phyloP scores from a whole-genome alignment of 2,888 invertebrate species.

The Trissonchulus latispiculum region DNA sequence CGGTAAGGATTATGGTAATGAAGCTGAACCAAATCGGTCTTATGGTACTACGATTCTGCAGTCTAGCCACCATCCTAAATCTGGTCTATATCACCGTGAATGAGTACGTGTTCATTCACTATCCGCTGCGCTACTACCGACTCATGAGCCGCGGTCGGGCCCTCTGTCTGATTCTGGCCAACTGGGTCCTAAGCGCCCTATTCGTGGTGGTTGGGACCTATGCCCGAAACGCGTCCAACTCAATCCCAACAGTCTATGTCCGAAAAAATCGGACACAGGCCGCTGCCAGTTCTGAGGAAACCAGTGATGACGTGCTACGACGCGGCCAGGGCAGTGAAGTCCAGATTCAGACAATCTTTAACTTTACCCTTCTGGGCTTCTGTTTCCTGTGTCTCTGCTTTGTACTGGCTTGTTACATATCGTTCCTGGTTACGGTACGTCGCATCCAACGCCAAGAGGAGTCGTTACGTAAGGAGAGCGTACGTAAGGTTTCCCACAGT shows the following conservation, averaged over 20 bases:
- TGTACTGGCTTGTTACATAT: not conserved
- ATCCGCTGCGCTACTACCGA: conserved; percentile 31
- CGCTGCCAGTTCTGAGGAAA: not conserved
- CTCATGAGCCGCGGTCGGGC: conserved; percentile 29
- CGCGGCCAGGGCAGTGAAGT: not conserved
- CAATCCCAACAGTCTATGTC: not conserved
- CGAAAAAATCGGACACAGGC: not conserved
- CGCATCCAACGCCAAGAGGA: not conserved
- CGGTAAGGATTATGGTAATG: conserved; percentile 15
- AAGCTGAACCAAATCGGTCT: conserved; percentile 29
- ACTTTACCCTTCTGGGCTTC: not conserved
- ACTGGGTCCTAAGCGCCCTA: not conserved
- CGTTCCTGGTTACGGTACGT: not conserved
- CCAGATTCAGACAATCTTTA: not conserved
- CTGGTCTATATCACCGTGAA: conserved; percentile 33
- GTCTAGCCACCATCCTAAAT: conserved; percentile 35
- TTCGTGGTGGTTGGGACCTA: not conserved
- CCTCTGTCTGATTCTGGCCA: not conserved
- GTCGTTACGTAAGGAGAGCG: not conserved
- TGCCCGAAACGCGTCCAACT: not conserved
- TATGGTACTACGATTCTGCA: conserved; percentile 28
- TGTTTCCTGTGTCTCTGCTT: not conserved
- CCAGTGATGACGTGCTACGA: not conserved
- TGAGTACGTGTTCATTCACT: conserved; percentile 34
- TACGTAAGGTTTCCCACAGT: not conserved